Evolutionary conservation across 2,888 invertebrate genomes (phyloP).

Genomic region (Hemithea aestivaria): DNA sequence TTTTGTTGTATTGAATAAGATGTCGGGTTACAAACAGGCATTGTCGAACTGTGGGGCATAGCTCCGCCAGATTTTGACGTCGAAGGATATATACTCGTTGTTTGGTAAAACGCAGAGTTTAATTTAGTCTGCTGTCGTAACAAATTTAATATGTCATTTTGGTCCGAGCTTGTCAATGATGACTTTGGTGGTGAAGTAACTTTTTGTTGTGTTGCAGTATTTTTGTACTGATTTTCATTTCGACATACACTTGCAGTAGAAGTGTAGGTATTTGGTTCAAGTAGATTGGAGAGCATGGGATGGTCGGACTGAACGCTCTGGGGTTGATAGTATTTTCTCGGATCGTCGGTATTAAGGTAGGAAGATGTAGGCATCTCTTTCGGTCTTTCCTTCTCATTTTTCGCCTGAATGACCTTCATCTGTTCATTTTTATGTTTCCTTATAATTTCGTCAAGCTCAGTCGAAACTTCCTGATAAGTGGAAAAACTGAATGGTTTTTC

Average conservation of each 20-base stretch:
- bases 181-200: slow-evolving; percentile 2
- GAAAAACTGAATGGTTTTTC: slow-evolving; percentile 13
- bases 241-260: not conserved
- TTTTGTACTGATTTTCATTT: not conserved
- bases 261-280: not conserved
- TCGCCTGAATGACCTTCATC: slow-evolving; percentile 9
- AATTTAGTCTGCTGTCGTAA: slow-evolving; percentile 51
- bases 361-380: not conserved
- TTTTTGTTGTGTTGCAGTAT: slow-evolving; percentile 1
- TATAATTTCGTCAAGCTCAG: slow-evolving; percentile 26
- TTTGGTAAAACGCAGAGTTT: slow-evolving; percentile 17
- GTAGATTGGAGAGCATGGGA: slow-evolving; percentile 7
- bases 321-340: not conserved
- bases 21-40: not conserved
- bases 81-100: slow-evolving; percentile 3
- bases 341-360: slow-evolving; percentile 10
- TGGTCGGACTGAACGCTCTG: not conserved
- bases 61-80: not conserved
- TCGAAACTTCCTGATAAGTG: slow-evolving; percentile 17
- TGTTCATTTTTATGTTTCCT: slow-evolving; percentile 12
- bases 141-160: slow-evolving; percentile 48
- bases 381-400: slow-evolving; percentile 4
- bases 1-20: slow-evolving; percentile 2
- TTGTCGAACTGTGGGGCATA: not conserved
- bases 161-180: slow-evolving; percentile 48